Evolutionary conservation across 2,888 invertebrate species (phyloP).

Genomic region (Operophtera brumata): DNA sequence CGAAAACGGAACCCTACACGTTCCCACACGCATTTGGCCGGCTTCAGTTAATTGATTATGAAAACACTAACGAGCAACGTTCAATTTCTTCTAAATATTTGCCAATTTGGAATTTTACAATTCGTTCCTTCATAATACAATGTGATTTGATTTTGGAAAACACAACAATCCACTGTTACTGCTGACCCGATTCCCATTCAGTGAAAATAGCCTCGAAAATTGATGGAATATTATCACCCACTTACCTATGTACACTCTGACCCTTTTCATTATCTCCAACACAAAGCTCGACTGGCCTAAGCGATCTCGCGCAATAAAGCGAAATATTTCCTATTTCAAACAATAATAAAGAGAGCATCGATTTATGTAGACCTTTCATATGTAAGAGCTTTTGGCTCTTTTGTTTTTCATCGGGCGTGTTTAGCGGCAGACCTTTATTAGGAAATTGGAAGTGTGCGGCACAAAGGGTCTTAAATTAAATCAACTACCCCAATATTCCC

Average conservation of each 20-base stretch:
- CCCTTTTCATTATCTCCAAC: constrained; percentile 37
- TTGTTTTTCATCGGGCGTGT: constrained; percentile 60
- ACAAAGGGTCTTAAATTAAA: constrained; percentile 74
- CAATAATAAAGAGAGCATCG: constrained; percentile 58
- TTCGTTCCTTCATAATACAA: constrained; percentile 1
- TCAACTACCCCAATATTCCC: constrained; percentile 67
- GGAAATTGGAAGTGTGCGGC: constrained; percentile 67
- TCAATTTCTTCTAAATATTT: not conserved
- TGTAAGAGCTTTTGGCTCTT: constrained; percentile 49
- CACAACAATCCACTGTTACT: constrained; percentile 14
- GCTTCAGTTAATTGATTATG: not conserved
- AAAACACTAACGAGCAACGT: not conserved
- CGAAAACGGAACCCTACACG: too few species aligned
- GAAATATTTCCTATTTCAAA: constrained; percentile 54
- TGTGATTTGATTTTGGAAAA: constrained; percentile 1
- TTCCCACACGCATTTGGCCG: too few species aligned
- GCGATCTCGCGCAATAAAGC: constrained; percentile 39
- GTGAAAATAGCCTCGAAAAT: constrained; percentile 20
- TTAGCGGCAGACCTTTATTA: constrained; percentile 63
- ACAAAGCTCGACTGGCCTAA: constrained; percentile 36
- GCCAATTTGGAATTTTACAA: constrained; percentile 2
- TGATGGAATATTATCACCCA: constrained; percentile 31
- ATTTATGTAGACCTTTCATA: constrained; percentile 54
- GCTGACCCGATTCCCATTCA: constrained; percentile 17
- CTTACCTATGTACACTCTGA: constrained; percentile 27